Evolutionary conservation across 2,113 vertebrate genomes (phyloP).

Genomic region (Bostrychus sinensis): DNA sequence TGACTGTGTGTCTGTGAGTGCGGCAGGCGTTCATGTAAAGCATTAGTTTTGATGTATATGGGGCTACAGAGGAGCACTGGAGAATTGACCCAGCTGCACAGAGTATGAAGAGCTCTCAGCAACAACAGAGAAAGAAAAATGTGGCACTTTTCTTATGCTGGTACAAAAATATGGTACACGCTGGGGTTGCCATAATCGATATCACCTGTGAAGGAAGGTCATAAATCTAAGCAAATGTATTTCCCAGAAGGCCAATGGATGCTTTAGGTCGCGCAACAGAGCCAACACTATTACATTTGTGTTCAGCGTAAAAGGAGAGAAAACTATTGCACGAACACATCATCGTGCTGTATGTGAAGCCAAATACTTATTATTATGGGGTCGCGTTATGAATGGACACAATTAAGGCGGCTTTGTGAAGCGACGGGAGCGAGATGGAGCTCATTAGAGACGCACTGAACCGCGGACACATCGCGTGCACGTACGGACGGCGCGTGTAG

Average conservation of each 20-base stretch:
- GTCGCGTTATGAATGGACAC: constrained; percentile 59
- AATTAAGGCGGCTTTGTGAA: constrained; percentile 60
- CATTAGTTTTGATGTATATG: constrained; percentile 42
- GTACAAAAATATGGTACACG: constrained; percentile 56
- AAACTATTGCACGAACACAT: constrained; percentile 24
- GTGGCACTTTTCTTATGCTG: constrained; percentile 54
- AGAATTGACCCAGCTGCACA: constrained; percentile 57
- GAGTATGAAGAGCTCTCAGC: constrained; percentile 42
- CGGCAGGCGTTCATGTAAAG: constrained; percentile 13
- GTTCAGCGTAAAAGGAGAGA: background rate
- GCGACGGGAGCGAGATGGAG: constrained; percentile 54
- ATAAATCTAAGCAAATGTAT: constrained; percentile 70
- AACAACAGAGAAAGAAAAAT: constrained; percentile 39
- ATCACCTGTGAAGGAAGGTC: constrained; percentile 55
- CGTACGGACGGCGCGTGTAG: constrained; percentile 31
- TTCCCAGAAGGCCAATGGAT: constrained; percentile 53
- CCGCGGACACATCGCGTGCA: constrained; percentile 43
- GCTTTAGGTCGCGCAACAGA: constrained; percentile 39
- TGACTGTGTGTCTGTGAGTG: constrained; percentile 13
- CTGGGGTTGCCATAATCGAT: constrained; percentile 61
- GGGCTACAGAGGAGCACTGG: constrained; percentile 34
- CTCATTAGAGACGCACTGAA: constrained; percentile 68
- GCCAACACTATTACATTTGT: constrained; percentile 38
- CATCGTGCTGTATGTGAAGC: constrained; percentile 24
- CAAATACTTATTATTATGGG: constrained; percentile 57